A percentile compares a stretch with the other conserved stretches of the same genome.
Evolutionary conservation across 2,888 invertebrate genomes (phyloP).

Genomic region (Mimumesa dahlbomi): DNA sequence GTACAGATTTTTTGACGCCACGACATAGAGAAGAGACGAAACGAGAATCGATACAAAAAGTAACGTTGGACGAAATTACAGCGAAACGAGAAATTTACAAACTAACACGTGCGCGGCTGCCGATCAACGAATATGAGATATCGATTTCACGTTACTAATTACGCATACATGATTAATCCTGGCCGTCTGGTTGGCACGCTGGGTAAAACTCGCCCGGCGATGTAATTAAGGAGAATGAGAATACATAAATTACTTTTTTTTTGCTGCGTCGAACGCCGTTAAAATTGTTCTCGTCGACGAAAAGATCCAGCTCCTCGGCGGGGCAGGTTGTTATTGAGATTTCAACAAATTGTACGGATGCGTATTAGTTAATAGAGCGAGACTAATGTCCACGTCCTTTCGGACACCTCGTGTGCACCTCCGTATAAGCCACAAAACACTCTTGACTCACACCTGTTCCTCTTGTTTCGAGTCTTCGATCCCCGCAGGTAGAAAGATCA

Average conservation of each 20-base stretch:
- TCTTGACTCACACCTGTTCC: constrained; percentile 61
- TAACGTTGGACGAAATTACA: constrained; percentile 17
- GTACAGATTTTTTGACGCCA: neutral
- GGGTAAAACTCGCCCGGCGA: neutral
- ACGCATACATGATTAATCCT: constrained; percentile 29
- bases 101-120: neutral
- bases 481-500: constrained; percentile 47
- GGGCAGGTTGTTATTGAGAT: constrained; percentile 38
- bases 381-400: constrained; percentile 17
- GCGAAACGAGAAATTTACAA: constrained; percentile 37
- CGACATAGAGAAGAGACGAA: neutral
- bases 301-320: neutral
- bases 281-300: no score
- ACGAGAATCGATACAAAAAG: no score
- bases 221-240: neutral
- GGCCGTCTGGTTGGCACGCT: no score
- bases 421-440: constrained; percentile 20
- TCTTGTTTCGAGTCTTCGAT: constrained; percentile 38
- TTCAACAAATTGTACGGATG: constrained; percentile 28
- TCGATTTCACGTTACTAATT: constrained; percentile 8
- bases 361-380: constrained; percentile 56
- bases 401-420: constrained; percentile 20
- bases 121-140: constrained; percentile 1
- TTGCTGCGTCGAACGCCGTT: no score
- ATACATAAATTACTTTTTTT: constrained; percentile 30